phyloP scores from a whole-genome alignment of 2,797 vertebrate genomes.

The Podarcis siculus region DNA sequence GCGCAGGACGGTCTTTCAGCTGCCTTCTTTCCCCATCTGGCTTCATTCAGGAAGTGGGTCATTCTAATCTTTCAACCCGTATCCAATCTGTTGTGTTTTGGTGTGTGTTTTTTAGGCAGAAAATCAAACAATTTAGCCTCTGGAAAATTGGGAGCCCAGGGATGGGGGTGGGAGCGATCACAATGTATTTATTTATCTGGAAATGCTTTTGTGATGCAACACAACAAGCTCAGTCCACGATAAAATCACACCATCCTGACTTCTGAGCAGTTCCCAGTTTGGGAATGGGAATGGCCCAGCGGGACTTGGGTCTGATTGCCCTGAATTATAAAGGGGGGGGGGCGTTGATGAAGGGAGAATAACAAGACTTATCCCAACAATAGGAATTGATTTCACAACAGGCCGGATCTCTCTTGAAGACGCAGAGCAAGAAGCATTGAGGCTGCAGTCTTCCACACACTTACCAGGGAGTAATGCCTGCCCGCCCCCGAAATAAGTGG shows the following conservation, averaged over 20 bases:
- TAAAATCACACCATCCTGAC: not conserved
- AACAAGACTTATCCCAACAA: not conserved
- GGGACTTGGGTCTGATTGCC: not conserved
- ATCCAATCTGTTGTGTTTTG: not conserved
- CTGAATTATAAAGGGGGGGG: not conserved
- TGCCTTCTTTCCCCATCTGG: not conserved
- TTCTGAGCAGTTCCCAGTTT: not conserved
- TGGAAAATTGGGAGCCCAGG: not conserved
- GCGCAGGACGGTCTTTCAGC: not conserved
- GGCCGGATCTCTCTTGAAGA: not conserved
- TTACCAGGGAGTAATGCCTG: not conserved
- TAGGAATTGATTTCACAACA: not conserved
- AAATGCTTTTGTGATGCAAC: not conserved
- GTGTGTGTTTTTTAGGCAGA: not conserved
- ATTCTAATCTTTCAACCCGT: not conserved
- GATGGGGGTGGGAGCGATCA: not conserved
- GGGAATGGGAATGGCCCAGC: not conserved
- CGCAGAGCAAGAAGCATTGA: too few species aligned
- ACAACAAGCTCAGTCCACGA: not conserved
- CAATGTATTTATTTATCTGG: not conserved
- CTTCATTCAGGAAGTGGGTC: not conserved
- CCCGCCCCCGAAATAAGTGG: not conserved
- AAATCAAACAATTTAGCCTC: not conserved
- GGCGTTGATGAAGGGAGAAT: not conserved
- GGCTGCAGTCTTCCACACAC: too few species aligned